phyloP scores from a whole-genome alignment of 2,797 vertebrate genomes.

The Ptychobarbus kaznakovi region DNA sequence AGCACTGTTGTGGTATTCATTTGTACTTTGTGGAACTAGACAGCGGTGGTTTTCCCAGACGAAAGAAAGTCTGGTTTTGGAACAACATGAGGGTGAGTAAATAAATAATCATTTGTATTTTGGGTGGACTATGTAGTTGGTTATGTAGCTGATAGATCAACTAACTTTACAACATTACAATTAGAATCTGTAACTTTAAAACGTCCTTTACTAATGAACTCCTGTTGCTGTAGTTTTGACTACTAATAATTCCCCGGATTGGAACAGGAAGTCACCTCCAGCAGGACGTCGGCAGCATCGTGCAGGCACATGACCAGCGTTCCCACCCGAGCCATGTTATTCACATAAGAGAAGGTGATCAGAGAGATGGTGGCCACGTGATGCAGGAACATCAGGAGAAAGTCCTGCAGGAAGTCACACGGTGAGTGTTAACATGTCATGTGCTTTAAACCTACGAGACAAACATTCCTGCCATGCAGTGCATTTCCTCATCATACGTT shows the following conservation, averaged over 20 bases:
- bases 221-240: neutral
- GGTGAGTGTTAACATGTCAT: neutral
- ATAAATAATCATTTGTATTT: neutral
- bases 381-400: constrained; percentile 94
- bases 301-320: constrained; percentile 93
- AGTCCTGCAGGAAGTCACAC: constrained; percentile 83
- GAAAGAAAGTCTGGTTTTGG: neutral
- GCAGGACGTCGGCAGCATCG: constrained; percentile 86
- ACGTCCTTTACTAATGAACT: neutral
- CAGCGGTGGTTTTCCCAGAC: neutral
- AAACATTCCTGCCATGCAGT: neutral
- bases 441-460: neutral
- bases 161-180: neutral
- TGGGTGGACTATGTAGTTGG: neutral
- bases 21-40: neutral
- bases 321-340: constrained; percentile 94
- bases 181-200: neutral
- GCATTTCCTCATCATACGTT: neutral
- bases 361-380: constrained; percentile 88
- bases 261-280: constrained; percentile 86
- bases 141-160: neutral
- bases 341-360: constrained; percentile 92
- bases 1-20: neutral
- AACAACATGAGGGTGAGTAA: neutral
- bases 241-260: neutral